Base-by-base conservation (phyloP, 2,113 vertebrate genomes). In the Cathartes aura region DNA sequence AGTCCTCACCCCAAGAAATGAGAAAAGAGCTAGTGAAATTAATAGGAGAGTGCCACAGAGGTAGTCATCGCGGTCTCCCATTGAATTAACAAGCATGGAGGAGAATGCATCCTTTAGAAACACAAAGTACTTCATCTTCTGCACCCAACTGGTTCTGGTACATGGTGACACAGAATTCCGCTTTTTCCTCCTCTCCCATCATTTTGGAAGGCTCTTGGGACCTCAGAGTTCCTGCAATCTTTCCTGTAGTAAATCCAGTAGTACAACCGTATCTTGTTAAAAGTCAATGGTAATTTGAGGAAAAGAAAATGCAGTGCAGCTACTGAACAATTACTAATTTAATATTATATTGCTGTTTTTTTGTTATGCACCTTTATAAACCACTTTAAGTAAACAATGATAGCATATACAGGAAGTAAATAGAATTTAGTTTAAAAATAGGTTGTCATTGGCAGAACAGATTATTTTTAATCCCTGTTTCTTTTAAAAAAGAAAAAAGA, bases 131-230 rank as follows among this genome's bases (percentile, higher is more conserved):
- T 90, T 55, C 34, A 23, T 48, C 5, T 42, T 66, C 55, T 53
- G 11, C 20, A 26, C 34, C n/a, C 85, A 52, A 2, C 22, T 2
- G 3, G 5, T 20, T 42, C 38, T 43, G 82, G 71, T 32, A 19
- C 4, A 0, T 2, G 50, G 45, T 63, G 50, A 64, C 74, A 22
- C 26, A 29, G 6, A 66, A 26, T 7, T 80, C 14, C 0, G 4
- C 20, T 24, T 66, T 72, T 55, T 42, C 16, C 62, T 70, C 34
- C 30, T 79, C 27, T 82, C 34, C 34, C 16, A 12, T 40, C 12
- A 42, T 8, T 17, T 6, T 56, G 58, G 24, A 34, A 59, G 23
- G 6, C 12, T 74, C 21, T 27, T 59, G 78, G 32, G 34, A n/a
- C 4, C 27, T 66, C 43, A 19, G 1, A 36, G 30, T 45, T 83